These are phyloP conservation scores for Glaucomys volans DNA, from an alignment of 2,113 vertebrate species.

Conservation along the genomic window DNA sequence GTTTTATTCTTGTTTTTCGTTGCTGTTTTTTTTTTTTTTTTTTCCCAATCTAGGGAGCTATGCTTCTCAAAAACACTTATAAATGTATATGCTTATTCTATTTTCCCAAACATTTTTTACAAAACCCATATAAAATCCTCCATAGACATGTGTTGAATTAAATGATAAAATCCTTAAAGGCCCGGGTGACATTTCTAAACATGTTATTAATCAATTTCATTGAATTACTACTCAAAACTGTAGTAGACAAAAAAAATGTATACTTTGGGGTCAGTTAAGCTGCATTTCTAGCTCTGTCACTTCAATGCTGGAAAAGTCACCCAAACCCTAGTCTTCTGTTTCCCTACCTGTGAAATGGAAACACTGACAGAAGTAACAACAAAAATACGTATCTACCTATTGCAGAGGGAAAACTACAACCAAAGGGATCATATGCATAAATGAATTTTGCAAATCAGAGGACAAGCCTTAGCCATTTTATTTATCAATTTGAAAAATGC, in stretches of 20 bases:
- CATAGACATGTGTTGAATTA: not conserved
- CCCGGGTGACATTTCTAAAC: not conserved
- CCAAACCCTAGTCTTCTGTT: not conserved
- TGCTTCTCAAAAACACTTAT: not conserved
- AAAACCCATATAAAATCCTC: not conserved
- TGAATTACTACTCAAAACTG: not conserved
- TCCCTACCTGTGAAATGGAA: not conserved
- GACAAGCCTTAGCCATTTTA: not conserved
- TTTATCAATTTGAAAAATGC: not conserved
- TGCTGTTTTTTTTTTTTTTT: not conserved
- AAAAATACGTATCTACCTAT: not conserved
- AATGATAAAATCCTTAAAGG: not conserved
- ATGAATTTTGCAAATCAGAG: not conserved
- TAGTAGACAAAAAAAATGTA: not conserved
- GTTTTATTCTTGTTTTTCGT: not conserved
- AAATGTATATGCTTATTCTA: not conserved
- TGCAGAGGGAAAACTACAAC: not conserved
- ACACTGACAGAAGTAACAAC: not conserved
- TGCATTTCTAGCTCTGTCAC: not conserved
- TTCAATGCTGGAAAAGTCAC: not conserved
- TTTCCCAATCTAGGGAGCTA: not conserved
- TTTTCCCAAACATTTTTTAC: slow-evolving; percentile 23
- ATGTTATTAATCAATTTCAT: not conserved
- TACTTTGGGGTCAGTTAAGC: not conserved
- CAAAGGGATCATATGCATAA: not conserved